Evolutionary conservation across 2,113 vertebrate species (phyloP).

Genomic region (Chamaea fasciata): DNA sequence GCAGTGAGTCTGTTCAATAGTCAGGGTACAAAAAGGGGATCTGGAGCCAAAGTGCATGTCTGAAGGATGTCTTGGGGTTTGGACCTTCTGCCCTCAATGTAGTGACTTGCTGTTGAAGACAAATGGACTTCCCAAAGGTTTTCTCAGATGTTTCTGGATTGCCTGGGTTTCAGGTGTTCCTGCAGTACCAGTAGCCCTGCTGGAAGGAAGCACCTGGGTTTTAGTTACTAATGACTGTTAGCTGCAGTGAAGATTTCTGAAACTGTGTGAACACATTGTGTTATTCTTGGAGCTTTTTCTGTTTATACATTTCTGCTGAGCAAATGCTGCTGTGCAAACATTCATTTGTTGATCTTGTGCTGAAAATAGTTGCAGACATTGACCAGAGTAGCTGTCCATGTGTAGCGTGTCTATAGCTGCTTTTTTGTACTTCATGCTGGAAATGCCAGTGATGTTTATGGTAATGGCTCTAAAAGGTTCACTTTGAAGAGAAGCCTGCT

Average conservation of each 20-base stretch:
- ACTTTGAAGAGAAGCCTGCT: not conserved
- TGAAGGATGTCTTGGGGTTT: not conserved
- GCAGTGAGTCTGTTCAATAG: not conserved
- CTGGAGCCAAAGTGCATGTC: not conserved
- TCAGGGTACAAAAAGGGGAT: not conserved
- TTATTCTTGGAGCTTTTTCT: not conserved
- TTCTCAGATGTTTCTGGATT: not conserved
- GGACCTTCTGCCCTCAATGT: not conserved
- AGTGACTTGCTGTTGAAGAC: not conserved
- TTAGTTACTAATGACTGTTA: not conserved
- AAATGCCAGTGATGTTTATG: conserved; percentile 7
- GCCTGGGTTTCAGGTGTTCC: not conserved
- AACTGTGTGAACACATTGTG: not conserved
- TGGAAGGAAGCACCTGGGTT: conserved; percentile 28
- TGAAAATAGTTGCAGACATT: conserved; percentile 27
- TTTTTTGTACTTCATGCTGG: not conserved
- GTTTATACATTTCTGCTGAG: conserved; percentile 30
- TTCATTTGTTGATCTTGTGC: conserved; percentile 31
- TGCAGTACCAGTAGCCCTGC: not conserved
- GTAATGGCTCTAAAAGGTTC: not conserved
- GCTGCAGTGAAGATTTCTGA: not conserved
- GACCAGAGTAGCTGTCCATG: not conserved
- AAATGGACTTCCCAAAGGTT: not conserved
- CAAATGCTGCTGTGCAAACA: conserved; percentile 29
- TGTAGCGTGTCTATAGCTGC: not conserved